Evolutionary conservation across 2,113 vertebrate species (phyloP), one percentile per base, ranked within the genome.

Genomic region (Neopipo cinnamomea): DNA sequence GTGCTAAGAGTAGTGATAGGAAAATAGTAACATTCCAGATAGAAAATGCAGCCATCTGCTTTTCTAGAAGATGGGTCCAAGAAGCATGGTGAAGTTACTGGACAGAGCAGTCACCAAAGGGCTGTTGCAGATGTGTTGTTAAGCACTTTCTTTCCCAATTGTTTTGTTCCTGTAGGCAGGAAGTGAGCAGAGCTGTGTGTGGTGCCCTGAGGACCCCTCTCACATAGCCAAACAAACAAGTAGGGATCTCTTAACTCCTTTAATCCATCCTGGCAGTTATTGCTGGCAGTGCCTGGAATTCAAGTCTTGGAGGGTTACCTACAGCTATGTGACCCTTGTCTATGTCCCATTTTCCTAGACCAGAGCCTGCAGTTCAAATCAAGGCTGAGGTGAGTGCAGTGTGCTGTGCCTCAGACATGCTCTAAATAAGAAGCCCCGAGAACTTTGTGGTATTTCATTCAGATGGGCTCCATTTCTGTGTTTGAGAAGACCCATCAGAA

Each of bases 221-320:
- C 61, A 49, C 49, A 39, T 5, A 59, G 53, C 85, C 91, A 81
- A 81, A 85, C 68, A 88, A 89, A 93, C 75, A 88, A 65, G 31
- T 17, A 80, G 41, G 66, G 62, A 70, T 83, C 88, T 81, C 63
- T 78, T 62, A 63, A 92, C 31, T 41, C 70, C 66, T 55, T 78
- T 90, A 78, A 84, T 81, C 88, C 41, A 15, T 46, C 22, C 80
- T 4, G 3, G 84, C 74, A 76, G 66, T 87, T 89, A 18, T 44
- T 68, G 70, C 71, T 95, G 86, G 68, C 93, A 58, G 46, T 28
- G 37, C 44, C 82, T 11, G 11, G 49, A 31, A 25, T 49, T 80
- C 41, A 9, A 4, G 44, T 62, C 80, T 55, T 1, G 0, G 63
- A 52, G 42, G 35, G 19, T 16, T 5, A 3, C 5, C 24, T 68